These are phyloP conservation scores for Tenthredo scrophulariae DNA, from an alignment of 2,888 invertebrate genomes.

Conservation along the genomic window DNA sequence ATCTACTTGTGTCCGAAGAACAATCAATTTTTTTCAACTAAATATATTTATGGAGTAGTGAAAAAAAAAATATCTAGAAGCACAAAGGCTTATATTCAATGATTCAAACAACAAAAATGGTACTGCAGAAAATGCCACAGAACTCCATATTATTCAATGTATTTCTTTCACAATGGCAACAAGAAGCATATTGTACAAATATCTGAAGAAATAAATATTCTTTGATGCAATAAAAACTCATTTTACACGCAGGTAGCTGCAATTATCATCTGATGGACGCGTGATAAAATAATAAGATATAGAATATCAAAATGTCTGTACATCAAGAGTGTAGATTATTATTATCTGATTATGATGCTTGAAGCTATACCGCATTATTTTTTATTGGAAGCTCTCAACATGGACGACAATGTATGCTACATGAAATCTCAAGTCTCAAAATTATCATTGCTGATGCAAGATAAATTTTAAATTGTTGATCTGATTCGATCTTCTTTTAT, in stretches of 20 bases:
- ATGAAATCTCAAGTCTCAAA: background rate
- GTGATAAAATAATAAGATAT: background rate
- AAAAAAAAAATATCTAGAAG: background rate
- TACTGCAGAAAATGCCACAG: background rate
- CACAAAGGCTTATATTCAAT: background rate
- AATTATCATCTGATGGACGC: constrained; percentile 9
- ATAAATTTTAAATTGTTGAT: background rate
- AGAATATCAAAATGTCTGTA: background rate
- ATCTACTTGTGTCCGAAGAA: background rate
- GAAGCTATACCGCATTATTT: constrained; percentile 4
- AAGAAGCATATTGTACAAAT: background rate
- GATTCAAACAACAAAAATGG: background rate
- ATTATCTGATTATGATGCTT: constrained; percentile 14
- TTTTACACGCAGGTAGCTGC: background rate
- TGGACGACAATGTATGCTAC: background rate
- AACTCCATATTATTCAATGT: background rate
- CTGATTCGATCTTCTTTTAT: background rate
- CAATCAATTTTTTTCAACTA: background rate
- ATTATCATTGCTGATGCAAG: background rate
- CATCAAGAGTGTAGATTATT: background rate
- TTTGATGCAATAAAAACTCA: background rate
- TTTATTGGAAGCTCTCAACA: background rate
- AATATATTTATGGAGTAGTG: background rate
- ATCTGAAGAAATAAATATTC: background rate
- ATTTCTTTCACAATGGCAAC: background rate